A percentile compares a stretch with the other conserved stretches of the same genome.
phyloP scores from a whole-genome alignment of 2,888 invertebrate species.

The Macrophya annulata region DNA sequence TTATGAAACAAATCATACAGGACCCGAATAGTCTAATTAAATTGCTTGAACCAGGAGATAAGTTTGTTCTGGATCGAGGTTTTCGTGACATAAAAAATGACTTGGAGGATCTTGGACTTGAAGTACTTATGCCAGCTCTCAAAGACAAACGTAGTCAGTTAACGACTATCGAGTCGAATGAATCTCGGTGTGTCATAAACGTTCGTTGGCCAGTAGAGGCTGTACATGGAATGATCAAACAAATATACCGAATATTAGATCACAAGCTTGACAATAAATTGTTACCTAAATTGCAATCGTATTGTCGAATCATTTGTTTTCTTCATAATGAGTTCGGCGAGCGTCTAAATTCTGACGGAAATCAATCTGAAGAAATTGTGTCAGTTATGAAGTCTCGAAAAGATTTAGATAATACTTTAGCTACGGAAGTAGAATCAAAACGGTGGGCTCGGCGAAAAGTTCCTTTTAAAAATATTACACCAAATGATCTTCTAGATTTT shows the following conservation, averaged over 20 bases:
- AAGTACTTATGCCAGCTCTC: slow-evolving; percentile 62
- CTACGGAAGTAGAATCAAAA: no score
- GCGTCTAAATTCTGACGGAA: slow-evolving; percentile 57
- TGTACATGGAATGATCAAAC: slow-evolving; percentile 62
- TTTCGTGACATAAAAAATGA: no score
- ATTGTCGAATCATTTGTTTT: slow-evolving; percentile 60
- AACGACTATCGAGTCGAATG: slow-evolving; percentile 60
- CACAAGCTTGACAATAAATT: slow-evolving; percentile 60
- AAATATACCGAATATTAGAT: slow-evolving; percentile 60
- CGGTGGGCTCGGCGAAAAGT: slow-evolving; percentile 56
- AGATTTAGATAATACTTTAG: slow-evolving; percentile 52
- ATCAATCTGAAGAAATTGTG: slow-evolving; percentile 50
- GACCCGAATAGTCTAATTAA: background rate
- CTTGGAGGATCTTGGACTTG: no score
- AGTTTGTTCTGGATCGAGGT: background rate
- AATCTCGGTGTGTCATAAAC: slow-evolving; percentile 63
- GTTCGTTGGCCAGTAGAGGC: slow-evolving; percentile 64
- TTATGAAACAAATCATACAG: slow-evolving; percentile 3
- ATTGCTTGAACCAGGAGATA: background rate
- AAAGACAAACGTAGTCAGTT: slow-evolving; percentile 61
- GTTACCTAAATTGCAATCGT: slow-evolving; percentile 50
- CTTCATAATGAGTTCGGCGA: slow-evolving; percentile 60
- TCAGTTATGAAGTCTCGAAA: slow-evolving; percentile 45
- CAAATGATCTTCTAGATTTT: slow-evolving; percentile 60
- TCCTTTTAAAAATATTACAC: slow-evolving; percentile 57